Evolutionary conservation across 2,888 invertebrate species (phyloP), one percentile per base, ranked within the genome.

Genomic region (Monopis laevigella): DNA sequence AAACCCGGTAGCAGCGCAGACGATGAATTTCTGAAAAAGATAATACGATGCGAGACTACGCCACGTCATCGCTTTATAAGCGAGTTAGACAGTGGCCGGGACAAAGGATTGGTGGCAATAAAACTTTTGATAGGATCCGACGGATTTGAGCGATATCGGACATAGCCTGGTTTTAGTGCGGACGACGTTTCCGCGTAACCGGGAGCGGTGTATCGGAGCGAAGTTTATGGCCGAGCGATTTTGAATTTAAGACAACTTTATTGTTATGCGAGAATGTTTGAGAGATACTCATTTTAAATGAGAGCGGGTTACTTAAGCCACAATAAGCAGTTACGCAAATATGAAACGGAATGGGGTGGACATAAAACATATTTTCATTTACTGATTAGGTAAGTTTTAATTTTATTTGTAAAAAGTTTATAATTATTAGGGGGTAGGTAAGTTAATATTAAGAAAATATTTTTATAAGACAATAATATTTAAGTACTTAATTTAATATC

Each of bases 11-110:
- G n/a, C 24, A 49, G 59, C 61, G 61, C 70, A 72, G 74, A 75
- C 78, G 73, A 75, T 80, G 78, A 77, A 78, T 80, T 74, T 64
- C 69, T 71, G 73, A 71, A 77, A 77, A 75, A 74, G 73, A 74
- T 72, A 67, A 70, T 71, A 59, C 62, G 30, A 41, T 28, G 42
- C 29, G 27, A 14, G 42, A 40, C 18, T 54, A 54, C 52, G 48
- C 55, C 58, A 56, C 60, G 62, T 58, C 64, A 58, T 68, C 72
- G 66, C 70, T 65, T 70, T 72, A 65, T 58, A 61, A 54, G 62
- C 62, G 57, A 55, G 59, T 61, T 54, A 56, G 70, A 55, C 35
- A 58, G 10, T 66, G 73, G 61, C 56, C 34, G 53, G 65, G 74
- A 77, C 66, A 68, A 66, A 67, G 63, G 68, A 62, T 58, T 49